phyloP scores from a whole-genome alignment of 2,113 vertebrate genomes.

The Lates calcarifer region DNA sequence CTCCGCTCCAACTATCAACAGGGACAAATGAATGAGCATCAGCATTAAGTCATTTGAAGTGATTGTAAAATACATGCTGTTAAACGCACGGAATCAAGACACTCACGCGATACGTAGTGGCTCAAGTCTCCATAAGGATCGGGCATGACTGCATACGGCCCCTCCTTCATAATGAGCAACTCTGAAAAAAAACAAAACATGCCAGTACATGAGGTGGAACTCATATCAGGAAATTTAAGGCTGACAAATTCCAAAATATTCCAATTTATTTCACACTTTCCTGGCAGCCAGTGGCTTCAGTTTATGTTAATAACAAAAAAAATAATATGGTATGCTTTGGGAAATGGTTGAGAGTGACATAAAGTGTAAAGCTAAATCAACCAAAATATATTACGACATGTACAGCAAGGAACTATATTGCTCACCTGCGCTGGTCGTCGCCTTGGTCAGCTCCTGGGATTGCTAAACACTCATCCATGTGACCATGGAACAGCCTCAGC shows the following conservation, averaged over 20 bases:
- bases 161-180: slow-evolving; percentile 93
- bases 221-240: background rate
- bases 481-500: slow-evolving; percentile 92
- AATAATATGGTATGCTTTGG: background rate
- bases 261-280: background rate
- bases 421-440: slow-evolving; percentile 91
- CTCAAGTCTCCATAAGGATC: slow-evolving; percentile 93
- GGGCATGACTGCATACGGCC: slow-evolving; percentile 91
- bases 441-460: slow-evolving; percentile 89
- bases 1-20: slow-evolving; percentile 88
- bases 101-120: slow-evolving; percentile 90
- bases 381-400: background rate
- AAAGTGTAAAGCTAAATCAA: background rate
- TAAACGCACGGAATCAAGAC: background rate
- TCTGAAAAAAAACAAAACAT: slow-evolving; percentile 73
- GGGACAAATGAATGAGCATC: background rate
- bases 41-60: background rate
- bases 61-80: background rate
- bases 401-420: background rate
- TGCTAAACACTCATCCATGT: slow-evolving; percentile 95
- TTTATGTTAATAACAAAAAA: background rate
- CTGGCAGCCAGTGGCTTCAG: background rate
- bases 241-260: background rate
- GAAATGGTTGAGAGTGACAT: no score
- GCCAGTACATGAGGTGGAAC: background rate